phyloP scores from a whole-genome alignment of 1,140 invertebrate species.

The Ostrea denselamellosa region DNA sequence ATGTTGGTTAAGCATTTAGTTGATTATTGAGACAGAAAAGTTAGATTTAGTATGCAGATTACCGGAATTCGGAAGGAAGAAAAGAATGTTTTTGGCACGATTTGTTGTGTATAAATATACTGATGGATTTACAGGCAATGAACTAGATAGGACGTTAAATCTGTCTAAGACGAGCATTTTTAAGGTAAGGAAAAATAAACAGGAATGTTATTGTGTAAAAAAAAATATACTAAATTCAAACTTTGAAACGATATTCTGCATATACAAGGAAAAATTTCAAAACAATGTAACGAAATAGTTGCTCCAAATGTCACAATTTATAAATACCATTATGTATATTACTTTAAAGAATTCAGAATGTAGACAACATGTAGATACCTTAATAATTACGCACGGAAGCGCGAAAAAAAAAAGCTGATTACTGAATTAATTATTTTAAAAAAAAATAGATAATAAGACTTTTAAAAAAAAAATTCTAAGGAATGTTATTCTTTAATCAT shows the following conservation, averaged over 20 bases:
- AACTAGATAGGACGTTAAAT: not conserved
- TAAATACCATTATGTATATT: not conserved
- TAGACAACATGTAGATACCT: not conserved
- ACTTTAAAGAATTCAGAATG: not conserved
- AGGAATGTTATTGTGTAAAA: not conserved
- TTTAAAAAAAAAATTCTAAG: not conserved
- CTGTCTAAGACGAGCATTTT: not conserved
- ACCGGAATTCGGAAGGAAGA: constrained; percentile 17
- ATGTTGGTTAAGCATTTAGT: not conserved
- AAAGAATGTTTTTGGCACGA: not conserved
- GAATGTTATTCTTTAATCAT: constrained; percentile 1
- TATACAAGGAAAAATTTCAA: not conserved
- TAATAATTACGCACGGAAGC: not conserved
- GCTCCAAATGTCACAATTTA: not conserved
- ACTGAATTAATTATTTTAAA: not conserved
- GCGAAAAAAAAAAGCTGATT: not conserved
- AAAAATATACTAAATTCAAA: not conserved
- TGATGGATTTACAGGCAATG: constrained; percentile 14
- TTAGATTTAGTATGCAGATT: not conserved
- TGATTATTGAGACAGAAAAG: not conserved
- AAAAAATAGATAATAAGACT: not conserved
- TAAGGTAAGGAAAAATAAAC: not conserved
- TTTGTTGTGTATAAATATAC: not conserved
- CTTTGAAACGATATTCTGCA: not conserved
- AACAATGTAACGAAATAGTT: no score